Base-by-base conservation (phyloP, 2,113 vertebrate genomes). In the Phoxinus phoxinus region DNA sequence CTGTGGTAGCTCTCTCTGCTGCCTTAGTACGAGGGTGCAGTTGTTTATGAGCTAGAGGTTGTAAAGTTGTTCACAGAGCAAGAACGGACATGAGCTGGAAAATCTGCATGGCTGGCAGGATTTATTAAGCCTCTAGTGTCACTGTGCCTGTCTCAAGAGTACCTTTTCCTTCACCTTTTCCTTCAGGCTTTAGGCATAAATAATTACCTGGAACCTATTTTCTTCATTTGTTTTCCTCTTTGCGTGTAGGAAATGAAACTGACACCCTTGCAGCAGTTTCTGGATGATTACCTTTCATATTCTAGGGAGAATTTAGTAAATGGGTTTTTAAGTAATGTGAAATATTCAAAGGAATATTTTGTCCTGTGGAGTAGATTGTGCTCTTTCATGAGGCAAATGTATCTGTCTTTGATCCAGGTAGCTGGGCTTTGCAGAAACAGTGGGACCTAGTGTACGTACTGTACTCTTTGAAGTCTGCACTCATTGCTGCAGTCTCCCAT, bases 401-500 rank as follows among this genome's bases (percentile, higher is more conserved):
- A 23, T 79, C 56, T 21, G 12, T 84, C 51, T 71, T 46, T 71
- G 46, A 41, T 56, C 53, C 19, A 56, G 53, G 53, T 56, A 21
- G 19, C 53, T 56, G 53, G 0, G 41, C 41, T 13, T 11, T 71
- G 35, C 32, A 7, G 65, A 17, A 84, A 23, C 63, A 23, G n/a
- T 61, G 81, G 76, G 53, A 48, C 23, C 51, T 32, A 65, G 83
- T 35, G 51, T 59, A n/a, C 27, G n/a, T 46, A 58, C 65, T 46
- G 10, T 46, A 46, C 63, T 46, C 75, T 87, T 84, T 89, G 86
- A 89, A 85, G 84, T 86, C n/a, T 61, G 23, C 21, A 11, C 81
- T 77, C 46, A 37, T 81, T 25, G 32, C 63, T 3, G 76, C 51
- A 8, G 19, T 61, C 48, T 76, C 53, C 74, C 59, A 48, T 85